Evolutionary conservation across 2,113 vertebrate genomes (phyloP).

Genomic region (Malaclemys terrapin): DNA sequence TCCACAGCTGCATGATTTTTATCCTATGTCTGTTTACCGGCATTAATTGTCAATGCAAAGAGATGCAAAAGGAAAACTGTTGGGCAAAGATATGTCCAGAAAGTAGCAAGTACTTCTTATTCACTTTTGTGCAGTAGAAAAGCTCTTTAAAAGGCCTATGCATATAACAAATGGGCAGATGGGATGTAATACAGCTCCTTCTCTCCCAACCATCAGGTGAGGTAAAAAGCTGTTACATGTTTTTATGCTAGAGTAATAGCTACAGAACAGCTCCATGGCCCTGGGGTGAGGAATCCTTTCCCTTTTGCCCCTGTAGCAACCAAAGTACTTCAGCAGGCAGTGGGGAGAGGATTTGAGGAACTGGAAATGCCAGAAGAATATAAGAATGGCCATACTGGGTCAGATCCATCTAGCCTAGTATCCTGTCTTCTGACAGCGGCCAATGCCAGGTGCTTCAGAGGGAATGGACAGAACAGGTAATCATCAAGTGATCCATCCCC

Average conservation of each 20-base stretch:
- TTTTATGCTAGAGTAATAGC: slow-evolving; percentile 10
- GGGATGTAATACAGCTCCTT: not conserved
- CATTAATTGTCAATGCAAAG: not conserved
- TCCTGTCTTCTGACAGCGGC: too few species aligned
- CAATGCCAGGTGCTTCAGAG: too few species aligned
- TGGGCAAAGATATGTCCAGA: not conserved
- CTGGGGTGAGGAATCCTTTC: not conserved
- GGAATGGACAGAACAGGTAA: too few species aligned
- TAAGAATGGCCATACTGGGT: too few species aligned
- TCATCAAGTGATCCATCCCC: too few species aligned
- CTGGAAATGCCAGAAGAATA: too few species aligned
- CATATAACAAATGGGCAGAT: not conserved
- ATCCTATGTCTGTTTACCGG: not conserved
- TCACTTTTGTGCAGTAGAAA: not conserved
- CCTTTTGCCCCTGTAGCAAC: not conserved
- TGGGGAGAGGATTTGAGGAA: not conserved
- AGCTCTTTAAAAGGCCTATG: not conserved
- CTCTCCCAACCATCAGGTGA: not conserved
- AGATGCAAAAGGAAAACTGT: not conserved
- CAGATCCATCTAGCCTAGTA: too few species aligned
- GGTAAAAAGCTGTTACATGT: not conserved
- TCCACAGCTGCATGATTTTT: not conserved
- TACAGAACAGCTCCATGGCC: not conserved
- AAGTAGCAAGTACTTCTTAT: not conserved
- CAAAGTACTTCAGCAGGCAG: not conserved